These are phyloP conservation scores for Pelmatolapia mariae DNA, from an alignment of 2,113 vertebrate genomes.

Conservation along the genomic window DNA sequence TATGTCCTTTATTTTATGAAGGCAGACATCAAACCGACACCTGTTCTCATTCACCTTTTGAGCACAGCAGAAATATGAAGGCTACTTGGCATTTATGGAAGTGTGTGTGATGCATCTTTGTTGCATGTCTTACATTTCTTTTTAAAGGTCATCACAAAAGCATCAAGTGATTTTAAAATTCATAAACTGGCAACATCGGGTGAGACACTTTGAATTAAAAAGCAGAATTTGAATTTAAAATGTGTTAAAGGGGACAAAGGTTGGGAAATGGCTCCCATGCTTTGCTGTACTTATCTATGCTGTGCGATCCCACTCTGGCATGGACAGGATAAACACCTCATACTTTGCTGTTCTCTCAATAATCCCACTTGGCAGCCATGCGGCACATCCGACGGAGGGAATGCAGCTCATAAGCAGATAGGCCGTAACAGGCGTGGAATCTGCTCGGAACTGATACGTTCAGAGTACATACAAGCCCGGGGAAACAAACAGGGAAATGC, in stretches of 20 bases:
- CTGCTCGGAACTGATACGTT: slow-evolving; percentile 28
- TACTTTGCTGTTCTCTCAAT: slow-evolving; percentile 44
- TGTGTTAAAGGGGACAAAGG: neutral
- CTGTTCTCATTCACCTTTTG: neutral
- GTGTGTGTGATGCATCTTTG: neutral
- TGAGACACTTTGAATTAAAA: neutral
- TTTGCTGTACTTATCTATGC: neutral
- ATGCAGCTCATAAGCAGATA: slow-evolving; percentile 16
- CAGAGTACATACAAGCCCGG: neutral
- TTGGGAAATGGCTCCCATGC: neutral
- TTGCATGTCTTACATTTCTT: neutral
- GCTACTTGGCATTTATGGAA: neutral
- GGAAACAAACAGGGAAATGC: neutral
- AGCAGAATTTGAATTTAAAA: neutral
- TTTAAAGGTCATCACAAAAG: neutral
- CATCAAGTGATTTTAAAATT: neutral
- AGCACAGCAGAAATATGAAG: neutral
- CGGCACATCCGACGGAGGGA: slow-evolving; percentile 22
- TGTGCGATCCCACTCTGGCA: slow-evolving; percentile 15
- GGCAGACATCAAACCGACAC: neutral
- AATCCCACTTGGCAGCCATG: slow-evolving; percentile 52
- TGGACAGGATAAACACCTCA: slow-evolving; percentile 36
- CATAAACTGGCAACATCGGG: neutral
- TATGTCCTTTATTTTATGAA: neutral
- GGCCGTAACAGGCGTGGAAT: slow-evolving; percentile 40